Evolutionary conservation across 1,140 invertebrate species (phyloP), one percentile per base, ranked within the genome.

Genomic region (Eupeodes corollae): DNA sequence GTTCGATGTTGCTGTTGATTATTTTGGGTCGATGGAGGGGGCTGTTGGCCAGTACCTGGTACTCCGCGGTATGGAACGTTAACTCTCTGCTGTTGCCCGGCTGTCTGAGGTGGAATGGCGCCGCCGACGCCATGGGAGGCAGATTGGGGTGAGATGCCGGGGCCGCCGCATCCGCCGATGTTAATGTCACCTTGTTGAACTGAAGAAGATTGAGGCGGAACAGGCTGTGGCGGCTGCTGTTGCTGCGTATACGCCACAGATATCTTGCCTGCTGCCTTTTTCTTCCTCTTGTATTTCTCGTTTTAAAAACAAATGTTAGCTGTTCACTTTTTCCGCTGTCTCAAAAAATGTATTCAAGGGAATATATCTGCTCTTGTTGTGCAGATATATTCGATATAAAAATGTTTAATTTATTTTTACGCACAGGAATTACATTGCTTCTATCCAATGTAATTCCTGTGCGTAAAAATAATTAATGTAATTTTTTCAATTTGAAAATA

Each of bases 221-320:
- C 49, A 21, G 48, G 48, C 26, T 41, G 44, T 30, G 48, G 39
- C 43, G 49, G 48, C 37, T 50, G 58, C 44, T 52, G 55, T 48
- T 64, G 72, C 62, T 73, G 71, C 49, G 73, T 70, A 59, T 74
- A 76, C 52, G 73, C 72, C 55, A 73, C 73, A 53, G 73, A 75
- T 73, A 76, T 76, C 61, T 67, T 73, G 59, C 63, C 63, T 63
- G 63, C 63, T 61, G 63, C 56, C 61, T 66, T 66, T 60, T 66
- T 66, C 63, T 66, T 66, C 63, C 63, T 62, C 63, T 66, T 66
- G 45, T 63, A 63, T 66, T 66, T 66, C 60, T 66, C 63, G 60
- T 66, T 62, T 65, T 66, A 65, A 65, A 65, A 63, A 63, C 65
- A 63, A 66, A 66, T 66, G 65, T 66, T 66, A 63, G 58, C 63